These are phyloP conservation scores for Sminthurinus aureus DNA, from an alignment of 2,888 invertebrate species.

Conservation along the genomic window DNA sequence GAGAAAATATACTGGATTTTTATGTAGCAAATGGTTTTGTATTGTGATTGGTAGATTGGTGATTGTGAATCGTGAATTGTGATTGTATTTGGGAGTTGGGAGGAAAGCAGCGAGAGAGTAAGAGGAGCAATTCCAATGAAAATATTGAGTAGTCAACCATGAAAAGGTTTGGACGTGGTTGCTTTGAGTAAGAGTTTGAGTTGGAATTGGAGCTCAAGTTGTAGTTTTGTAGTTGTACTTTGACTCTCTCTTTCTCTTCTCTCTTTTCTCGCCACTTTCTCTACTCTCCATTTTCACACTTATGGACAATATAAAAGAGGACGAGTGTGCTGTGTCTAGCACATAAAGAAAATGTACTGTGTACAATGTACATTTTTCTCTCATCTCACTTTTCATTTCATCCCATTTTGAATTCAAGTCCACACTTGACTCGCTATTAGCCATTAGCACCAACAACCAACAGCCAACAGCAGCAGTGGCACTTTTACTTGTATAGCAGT, in stretches of 20 bases:
- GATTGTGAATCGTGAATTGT: background rate
- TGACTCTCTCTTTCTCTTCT: background rate
- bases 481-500: too few species aligned
- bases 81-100: background rate
- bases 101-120: too few species aligned
- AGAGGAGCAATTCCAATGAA: background rate
- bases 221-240: too few species aligned
- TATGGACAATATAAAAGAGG: background rate
- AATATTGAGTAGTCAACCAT: constrained; percentile 18
- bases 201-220: too few species aligned
- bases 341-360: too few species aligned
- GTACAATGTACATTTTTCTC: too few species aligned
- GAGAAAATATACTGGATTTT: background rate
- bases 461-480: background rate
- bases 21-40: background rate
- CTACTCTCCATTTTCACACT: background rate
- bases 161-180: constrained; percentile 3
- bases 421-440: background rate
- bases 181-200: too few species aligned
- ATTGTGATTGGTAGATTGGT: background rate
- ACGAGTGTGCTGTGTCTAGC: background rate
- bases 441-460: background rate
- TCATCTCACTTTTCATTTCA: background rate
- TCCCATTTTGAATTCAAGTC: background rate
- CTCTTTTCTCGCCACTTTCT: background rate